A percentile compares a stretch with the other conserved stretches of the same genome.
Conservation (phyloP, 2,113 vertebrate genomes). For the Gambusia holbrooki region DNA sequence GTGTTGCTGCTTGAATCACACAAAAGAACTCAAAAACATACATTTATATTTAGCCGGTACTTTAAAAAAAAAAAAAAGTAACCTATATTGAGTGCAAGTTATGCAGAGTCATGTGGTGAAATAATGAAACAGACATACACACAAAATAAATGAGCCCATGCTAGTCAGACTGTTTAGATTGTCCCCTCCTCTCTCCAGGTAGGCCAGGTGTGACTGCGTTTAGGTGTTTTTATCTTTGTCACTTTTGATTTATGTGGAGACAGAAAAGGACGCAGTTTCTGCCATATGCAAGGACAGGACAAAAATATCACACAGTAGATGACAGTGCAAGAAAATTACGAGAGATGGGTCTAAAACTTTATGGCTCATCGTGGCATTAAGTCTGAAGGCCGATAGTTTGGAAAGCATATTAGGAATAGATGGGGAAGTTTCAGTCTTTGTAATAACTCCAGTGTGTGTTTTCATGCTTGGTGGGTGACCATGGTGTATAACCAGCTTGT, state of each 20-base stretch:
- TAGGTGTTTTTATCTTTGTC: background rate
- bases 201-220: slow-evolving; percentile 13
- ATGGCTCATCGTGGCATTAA: slow-evolving; percentile 7
- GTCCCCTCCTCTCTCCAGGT: slow-evolving; percentile 1
- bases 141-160: slow-evolving; percentile 11
- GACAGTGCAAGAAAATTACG: slow-evolving; percentile 22
- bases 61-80: slow-evolving; percentile 5
- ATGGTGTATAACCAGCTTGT: slow-evolving; percentile 36
- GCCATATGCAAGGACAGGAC: slow-evolving; percentile 10
- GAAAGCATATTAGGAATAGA: slow-evolving; percentile 1
- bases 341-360: slow-evolving; percentile 23
- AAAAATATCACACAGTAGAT: background rate
- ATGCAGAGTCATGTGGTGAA: background rate
- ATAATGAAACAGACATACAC: background rate
- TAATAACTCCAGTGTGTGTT: slow-evolving; percentile 1
- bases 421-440: background rate
- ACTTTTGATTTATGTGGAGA: slow-evolving; percentile 34
- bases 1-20: background rate
- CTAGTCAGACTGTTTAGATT: background rate
- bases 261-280: background rate
- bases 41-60: slow-evolving; percentile 59
- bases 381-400: slow-evolving; percentile 5
- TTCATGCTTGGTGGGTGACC: slow-evolving; percentile 21
- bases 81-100: slow-evolving; percentile 7
- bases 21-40: slow-evolving; percentile 29